phyloP scores from a whole-genome alignment of 2,113 vertebrate genomes.

The Tetraodon nigroviridis region DNA sequence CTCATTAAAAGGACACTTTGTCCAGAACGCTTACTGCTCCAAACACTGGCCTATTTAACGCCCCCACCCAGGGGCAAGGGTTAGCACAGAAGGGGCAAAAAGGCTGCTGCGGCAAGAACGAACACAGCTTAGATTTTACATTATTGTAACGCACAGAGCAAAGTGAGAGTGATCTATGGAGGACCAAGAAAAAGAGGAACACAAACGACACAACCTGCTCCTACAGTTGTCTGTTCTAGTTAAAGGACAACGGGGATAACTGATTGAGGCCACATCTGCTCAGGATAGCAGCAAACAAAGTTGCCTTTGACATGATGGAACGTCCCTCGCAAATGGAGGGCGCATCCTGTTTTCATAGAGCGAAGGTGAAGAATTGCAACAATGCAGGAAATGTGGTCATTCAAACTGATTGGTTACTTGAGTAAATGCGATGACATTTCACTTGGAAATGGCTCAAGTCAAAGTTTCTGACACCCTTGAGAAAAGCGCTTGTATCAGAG shows the following conservation, averaged over 20 bases:
- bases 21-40: slow-evolving; percentile 36
- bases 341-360: slow-evolving; percentile 54
- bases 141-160: slow-evolving; percentile 18
- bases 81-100: not conserved
- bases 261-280: slow-evolving; percentile 67
- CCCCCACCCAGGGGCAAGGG: slow-evolving; percentile 15
- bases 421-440: no score
- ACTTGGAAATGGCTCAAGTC: no score
- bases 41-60: slow-evolving; percentile 49
- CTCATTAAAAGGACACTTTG: slow-evolving; percentile 53
- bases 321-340: slow-evolving; percentile 38
- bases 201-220: slow-evolving; percentile 34
- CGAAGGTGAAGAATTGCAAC: slow-evolving; percentile 23
- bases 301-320: slow-evolving; percentile 47
- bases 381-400: slow-evolving; percentile 29
- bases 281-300: slow-evolving; percentile 50
- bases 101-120: slow-evolving; percentile 4
- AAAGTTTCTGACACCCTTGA: no score
- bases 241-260: slow-evolving; percentile 43
- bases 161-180: slow-evolving; percentile 13
- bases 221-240: slow-evolving; percentile 52
- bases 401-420: not conserved
- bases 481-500: no score
- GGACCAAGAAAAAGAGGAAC: slow-evolving; percentile 26
- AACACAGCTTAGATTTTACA: slow-evolving; percentile 30